Evolutionary conservation across 2,797 vertebrate species (phyloP).

Genomic region (Serranus cabrilla): DNA sequence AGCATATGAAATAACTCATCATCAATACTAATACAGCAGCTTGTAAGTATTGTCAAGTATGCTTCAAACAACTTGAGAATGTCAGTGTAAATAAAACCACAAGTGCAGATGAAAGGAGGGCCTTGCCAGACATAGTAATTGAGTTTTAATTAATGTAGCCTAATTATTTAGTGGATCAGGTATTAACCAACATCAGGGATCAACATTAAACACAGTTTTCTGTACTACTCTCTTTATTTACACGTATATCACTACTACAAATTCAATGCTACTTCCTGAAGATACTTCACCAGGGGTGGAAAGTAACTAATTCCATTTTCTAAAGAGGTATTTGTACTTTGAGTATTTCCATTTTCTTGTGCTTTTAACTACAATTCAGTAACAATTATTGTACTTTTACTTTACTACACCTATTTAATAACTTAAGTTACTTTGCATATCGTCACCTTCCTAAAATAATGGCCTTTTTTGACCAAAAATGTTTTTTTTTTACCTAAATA

Average conservation of each 20-base stretch:
- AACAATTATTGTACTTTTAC: too few species aligned
- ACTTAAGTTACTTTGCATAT: too few species aligned
- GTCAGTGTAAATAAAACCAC: constrained; percentile 35
- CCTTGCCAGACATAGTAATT: neutral
- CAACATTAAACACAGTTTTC: neutral
- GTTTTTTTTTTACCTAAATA: too few species aligned
- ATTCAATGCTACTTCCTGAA: neutral
- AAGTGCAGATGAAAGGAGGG: constrained; percentile 5
- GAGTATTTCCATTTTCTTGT: too few species aligned
- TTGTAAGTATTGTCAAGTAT: constrained; percentile 5
- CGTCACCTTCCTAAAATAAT: too few species aligned
- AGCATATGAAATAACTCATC: constrained; percentile 45
- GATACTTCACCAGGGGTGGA: neutral
- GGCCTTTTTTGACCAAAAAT: too few species aligned
- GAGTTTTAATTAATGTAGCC: neutral
- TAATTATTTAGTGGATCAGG: neutral
- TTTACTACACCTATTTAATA: too few species aligned
- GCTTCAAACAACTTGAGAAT: constrained; percentile 23
- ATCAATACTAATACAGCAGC: constrained; percentile 30
- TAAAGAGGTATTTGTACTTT: neutral
- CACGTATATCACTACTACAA: too few species aligned
- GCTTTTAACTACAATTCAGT: too few species aligned
- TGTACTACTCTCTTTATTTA: neutral
- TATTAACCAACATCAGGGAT: neutral
- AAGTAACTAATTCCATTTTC: neutral